Evolutionary conservation across 2,797 vertebrate species (phyloP).

Genomic region (Acestrorhynchus altus): DNA sequence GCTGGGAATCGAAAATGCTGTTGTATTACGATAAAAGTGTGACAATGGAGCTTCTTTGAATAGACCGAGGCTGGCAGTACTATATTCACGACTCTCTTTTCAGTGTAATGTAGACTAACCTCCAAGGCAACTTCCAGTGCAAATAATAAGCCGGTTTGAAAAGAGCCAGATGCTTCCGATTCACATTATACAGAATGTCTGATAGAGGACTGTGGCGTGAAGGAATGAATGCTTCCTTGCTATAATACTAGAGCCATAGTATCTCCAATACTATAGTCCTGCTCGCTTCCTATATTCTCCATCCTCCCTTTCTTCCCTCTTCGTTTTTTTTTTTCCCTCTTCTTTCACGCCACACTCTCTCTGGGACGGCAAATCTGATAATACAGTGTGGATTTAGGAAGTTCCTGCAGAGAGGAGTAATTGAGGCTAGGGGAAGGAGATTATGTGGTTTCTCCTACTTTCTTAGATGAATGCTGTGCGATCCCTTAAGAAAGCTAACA

Average conservation of each 20-base stretch:
- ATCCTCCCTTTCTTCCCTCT: background rate
- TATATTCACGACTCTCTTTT: background rate
- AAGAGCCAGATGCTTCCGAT: background rate
- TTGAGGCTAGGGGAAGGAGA: constrained; percentile 55
- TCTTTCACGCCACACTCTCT: background rate
- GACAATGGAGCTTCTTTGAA: background rate
- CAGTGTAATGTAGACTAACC: background rate
- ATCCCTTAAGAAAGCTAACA: constrained; percentile 53
- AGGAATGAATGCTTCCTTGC: constrained; percentile 3
- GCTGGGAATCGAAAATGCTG: background rate
- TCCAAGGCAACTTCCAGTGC: background rate
- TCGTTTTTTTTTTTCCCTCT: background rate
- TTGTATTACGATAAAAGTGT: background rate
- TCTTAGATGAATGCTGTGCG: constrained; percentile 52
- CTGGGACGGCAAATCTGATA: constrained; percentile 41
- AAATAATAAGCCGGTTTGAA: constrained; percentile 7
- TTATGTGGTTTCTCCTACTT: constrained; percentile 55
- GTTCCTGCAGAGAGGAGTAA: constrained; percentile 54
- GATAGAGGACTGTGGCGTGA: background rate
- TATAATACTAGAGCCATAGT: background rate
- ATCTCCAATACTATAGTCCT: background rate
- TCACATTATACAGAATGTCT: background rate
- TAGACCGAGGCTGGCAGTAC: background rate
- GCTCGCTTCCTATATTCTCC: background rate
- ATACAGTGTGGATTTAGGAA: constrained; percentile 47